Percentiles rank a stretch among this genome's conserved stretches.
Conservation (phyloP, 2,797 vertebrate species). For the Darevskia mixta region DNA sequence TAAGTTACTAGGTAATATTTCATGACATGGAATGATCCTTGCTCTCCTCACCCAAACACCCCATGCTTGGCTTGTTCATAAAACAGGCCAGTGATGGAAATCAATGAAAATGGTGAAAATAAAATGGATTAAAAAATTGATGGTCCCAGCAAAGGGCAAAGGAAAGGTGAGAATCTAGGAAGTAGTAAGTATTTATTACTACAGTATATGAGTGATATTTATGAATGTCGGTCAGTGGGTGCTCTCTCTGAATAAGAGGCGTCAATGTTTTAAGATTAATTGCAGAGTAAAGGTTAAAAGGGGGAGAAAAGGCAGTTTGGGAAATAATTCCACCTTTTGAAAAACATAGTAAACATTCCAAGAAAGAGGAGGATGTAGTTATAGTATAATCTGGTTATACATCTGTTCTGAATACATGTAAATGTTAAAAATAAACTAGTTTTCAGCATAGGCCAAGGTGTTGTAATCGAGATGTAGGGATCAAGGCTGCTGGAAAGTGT, state of each 20-base stretch:
- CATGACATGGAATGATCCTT: constrained; percentile 51
- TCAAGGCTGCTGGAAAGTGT: background rate
- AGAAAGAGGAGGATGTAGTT: background rate
- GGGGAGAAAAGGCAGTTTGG: background rate
- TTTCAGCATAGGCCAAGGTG: background rate
- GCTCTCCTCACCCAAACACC: constrained; percentile 39
- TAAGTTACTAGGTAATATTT: constrained; percentile 62
- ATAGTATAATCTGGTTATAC: background rate
- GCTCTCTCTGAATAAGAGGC: background rate
- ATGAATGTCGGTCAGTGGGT: background rate
- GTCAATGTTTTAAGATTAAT: constrained; percentile 3
- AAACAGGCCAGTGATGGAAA: constrained; percentile 61
- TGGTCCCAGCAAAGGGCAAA: constrained; percentile 2
- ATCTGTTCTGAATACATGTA: background rate
- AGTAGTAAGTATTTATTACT: background rate
- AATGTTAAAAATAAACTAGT: background rate
- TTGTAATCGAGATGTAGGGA: background rate
- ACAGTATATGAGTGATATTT: background rate
- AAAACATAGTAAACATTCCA: background rate
- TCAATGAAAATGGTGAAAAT: constrained; percentile 66
- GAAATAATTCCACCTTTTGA: background rate
- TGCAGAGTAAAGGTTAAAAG: background rate
- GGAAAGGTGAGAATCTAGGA: constrained; percentile 1
- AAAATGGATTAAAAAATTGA: constrained; percentile 10
- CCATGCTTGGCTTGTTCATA: constrained; percentile 58